These are phyloP conservation scores for Synanthedon formicaeformis DNA, from an alignment of 2,888 invertebrate species.

Conservation along the genomic window DNA sequence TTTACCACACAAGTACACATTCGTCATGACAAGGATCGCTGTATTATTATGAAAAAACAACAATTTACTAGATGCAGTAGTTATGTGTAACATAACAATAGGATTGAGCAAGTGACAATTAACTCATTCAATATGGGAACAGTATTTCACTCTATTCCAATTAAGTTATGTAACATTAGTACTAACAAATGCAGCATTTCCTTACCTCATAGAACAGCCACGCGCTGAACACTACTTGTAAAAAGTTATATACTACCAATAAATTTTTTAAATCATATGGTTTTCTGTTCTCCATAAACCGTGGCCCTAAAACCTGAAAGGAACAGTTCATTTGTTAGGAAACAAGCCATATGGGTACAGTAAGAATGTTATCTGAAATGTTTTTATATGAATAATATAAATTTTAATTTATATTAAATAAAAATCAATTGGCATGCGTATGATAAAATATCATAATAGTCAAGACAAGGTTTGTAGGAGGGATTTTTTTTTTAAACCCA, in stretches of 20 bases:
- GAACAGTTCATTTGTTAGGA: conserved; percentile 3
- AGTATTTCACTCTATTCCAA: conserved; percentile 2
- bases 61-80: background rate
- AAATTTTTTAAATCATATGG: conserved; percentile 84
- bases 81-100: background rate
- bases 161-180: conserved; percentile 6
- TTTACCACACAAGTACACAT: no score
- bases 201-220: conserved; percentile 94
- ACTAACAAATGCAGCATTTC: conserved; percentile 3
- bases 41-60: background rate
- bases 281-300: conserved; percentile 91
- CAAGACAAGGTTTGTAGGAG: no score
- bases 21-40: background rate
- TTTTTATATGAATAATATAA: no score
- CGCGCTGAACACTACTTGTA: conserved; percentile 90
- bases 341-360: background rate
- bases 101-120: conserved; percentile 13
- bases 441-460: no score
- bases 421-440: no score
- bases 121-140: conserved; percentile 16
- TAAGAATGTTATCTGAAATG: no score
- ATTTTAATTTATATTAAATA: no score
- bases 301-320: conserved; percentile 83
- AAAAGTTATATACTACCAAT: conserved; percentile 85
- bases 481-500: no score